Evolutionary conservation across 2,888 invertebrate genomes (phyloP).

Genomic region (Pherbina coryleti): DNA sequence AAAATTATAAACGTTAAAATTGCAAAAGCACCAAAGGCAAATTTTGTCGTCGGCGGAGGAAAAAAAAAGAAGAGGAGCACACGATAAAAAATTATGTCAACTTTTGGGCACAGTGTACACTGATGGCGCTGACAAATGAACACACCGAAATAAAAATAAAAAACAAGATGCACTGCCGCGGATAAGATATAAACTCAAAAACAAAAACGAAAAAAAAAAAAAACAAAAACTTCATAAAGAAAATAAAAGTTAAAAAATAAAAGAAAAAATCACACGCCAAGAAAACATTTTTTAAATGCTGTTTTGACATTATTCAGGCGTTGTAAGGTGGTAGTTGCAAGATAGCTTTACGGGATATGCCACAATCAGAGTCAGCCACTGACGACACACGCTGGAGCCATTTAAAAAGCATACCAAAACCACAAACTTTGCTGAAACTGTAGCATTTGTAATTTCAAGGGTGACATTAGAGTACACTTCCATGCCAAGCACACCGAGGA

Average conservation of each 20-base stretch:
- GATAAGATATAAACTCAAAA: conserved; percentile 42
- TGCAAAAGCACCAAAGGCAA: conserved; percentile 11
- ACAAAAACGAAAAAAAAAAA: too few species aligned
- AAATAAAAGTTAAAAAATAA: conserved; percentile 45
- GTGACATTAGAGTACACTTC: conserved; percentile 59
- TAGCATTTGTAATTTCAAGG: conserved; percentile 53
- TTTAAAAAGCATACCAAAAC: conserved; percentile 9
- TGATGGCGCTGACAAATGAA: conserved; percentile 21
- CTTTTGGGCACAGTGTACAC: conserved; percentile 34
- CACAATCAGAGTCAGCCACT: conserved; percentile 10
- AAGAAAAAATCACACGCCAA: conserved; percentile 42
- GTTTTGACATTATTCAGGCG: conserved; percentile 24
- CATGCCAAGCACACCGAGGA: background rate
- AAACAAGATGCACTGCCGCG: conserved; percentile 44
- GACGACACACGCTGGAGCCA: conserved; percentile 31
- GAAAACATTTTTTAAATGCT: conserved; percentile 47
- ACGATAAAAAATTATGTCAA: conserved; percentile 52
- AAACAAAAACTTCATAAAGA: background rate
- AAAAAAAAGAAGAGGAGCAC: conserved; percentile 45
- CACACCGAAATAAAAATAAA: conserved; percentile 9
- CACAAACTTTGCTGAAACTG: conserved; percentile 19
- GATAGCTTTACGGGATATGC: background rate
- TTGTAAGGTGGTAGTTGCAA: background rate
- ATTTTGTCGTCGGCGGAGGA: conserved; percentile 41
- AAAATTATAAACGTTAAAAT: conserved; percentile 1